Evolutionary conservation across 1,140 invertebrate species (phyloP).

Genomic region (Lordiphosa mommai): DNA sequence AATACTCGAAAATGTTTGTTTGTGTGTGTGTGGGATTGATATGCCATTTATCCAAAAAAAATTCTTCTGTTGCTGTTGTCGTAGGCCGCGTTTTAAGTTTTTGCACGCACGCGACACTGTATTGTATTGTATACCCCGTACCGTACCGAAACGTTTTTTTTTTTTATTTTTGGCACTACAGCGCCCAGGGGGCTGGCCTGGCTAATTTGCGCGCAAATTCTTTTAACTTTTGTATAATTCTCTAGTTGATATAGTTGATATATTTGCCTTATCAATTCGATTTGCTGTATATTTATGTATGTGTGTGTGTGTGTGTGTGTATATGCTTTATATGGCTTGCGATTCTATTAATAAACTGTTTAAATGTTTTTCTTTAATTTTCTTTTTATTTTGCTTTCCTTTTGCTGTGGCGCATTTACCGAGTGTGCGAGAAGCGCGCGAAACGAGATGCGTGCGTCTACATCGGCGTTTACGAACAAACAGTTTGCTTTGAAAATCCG

Average conservation of each 20-base stretch:
- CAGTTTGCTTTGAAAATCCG: conserved; percentile 2
- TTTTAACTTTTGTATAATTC: too few species aligned
- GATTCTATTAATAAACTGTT: conserved; percentile 30
- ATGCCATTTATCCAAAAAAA: background rate
- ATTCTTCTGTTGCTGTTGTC: conserved; percentile 6
- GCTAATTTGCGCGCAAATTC: conserved; percentile 32
- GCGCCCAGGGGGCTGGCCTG: background rate
- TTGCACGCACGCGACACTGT: conserved; percentile 4
- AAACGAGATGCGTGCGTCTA: conserved; percentile 61
- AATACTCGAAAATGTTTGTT: conserved; percentile 35
- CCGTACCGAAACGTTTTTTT: background rate
- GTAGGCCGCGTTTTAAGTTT: conserved; percentile 11
- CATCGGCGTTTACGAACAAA: conserved; percentile 59
- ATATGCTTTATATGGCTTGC: conserved; percentile 34
- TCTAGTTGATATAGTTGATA: background rate
- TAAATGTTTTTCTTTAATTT: conserved; percentile 26
- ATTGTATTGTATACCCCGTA: too few species aligned
- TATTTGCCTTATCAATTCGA: conserved; percentile 14
- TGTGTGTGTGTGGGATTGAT: conserved; percentile 1
- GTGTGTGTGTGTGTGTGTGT: background rate
- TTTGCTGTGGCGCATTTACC: conserved; percentile 32
- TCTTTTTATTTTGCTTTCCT: conserved; percentile 16
- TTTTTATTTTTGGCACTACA: background rate
- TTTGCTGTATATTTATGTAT: background rate
- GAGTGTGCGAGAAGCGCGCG: conserved; percentile 54